These are phyloP conservation scores for Mamestra brassicae DNA, from an alignment of 2,888 invertebrate species.

Conservation along the genomic window DNA sequence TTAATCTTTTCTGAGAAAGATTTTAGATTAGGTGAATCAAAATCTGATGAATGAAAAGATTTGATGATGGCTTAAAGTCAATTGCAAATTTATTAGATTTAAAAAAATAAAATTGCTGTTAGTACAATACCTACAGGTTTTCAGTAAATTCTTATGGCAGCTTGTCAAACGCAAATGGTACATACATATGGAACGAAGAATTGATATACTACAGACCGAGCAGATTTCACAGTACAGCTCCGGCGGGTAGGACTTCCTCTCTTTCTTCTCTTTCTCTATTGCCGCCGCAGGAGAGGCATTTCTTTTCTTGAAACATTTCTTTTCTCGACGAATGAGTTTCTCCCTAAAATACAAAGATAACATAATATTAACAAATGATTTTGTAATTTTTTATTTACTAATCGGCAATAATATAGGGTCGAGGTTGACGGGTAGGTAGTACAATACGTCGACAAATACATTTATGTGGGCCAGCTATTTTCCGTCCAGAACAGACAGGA, in stretches of 20 bases:
- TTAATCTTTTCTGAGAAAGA: too few relatives aligned
- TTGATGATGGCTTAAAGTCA: too few relatives aligned
- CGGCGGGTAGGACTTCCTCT: constrained; percentile 60
- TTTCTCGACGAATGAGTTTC: constrained; percentile 84
- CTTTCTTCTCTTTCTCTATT: constrained; percentile 38
- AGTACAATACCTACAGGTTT: too few relatives aligned
- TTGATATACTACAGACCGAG: constrained; percentile 72
- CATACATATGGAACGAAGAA: background rate
- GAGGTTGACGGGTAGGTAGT: too few relatives aligned
- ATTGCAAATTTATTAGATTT: too few relatives aligned
- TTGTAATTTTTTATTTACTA: background rate
- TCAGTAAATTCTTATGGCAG: too few relatives aligned
- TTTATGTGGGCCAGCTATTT: too few relatives aligned
- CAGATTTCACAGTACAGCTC: constrained; percentile 84
- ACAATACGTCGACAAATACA: too few relatives aligned
- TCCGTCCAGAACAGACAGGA: too few relatives aligned
- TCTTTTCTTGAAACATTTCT: constrained; percentile 68
- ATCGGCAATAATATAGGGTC: background rate
- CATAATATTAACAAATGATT: background rate
- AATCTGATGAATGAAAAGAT: too few relatives aligned
- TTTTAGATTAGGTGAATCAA: too few relatives aligned
- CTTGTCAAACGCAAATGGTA: background rate
- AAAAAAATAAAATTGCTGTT: too few relatives aligned
- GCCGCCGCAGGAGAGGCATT: constrained; percentile 36
- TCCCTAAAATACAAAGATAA: constrained; percentile 67